Evolutionary conservation across 2,888 invertebrate genomes (phyloP).

Genomic region (Coenonympha glycerion): DNA sequence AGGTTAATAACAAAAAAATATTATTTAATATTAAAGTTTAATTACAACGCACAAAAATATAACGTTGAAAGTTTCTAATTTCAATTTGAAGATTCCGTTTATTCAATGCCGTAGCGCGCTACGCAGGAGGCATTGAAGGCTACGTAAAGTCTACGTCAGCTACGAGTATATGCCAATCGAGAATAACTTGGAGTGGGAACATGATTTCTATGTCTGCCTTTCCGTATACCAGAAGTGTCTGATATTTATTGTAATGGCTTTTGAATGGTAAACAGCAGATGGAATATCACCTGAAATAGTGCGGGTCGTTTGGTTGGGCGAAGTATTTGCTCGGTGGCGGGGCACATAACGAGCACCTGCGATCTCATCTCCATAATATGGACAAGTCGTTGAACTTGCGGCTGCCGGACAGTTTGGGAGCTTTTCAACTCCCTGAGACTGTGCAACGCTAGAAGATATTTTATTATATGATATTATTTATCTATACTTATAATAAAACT

Average conservation of each 20-base stretch:
- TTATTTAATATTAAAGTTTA: no score
- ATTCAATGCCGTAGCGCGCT: no score
- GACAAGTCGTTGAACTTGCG: constrained; percentile 61
- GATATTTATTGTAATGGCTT: constrained; percentile 15
- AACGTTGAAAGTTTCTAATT: no score
- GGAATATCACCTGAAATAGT: constrained; percentile 56
- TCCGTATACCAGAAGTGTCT: neutral
- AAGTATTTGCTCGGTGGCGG: constrained; percentile 65
- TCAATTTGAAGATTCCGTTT: no score
- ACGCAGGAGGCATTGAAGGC: no score
- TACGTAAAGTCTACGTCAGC: no score
- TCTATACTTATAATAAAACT: no score
- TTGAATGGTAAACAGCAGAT: constrained; percentile 34
- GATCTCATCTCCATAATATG: constrained; percentile 72
- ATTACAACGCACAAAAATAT: no score
- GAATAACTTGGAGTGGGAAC: no score
- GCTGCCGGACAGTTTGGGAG: constrained; percentile 47
- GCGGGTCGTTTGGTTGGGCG: constrained; percentile 58
- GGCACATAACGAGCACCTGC: constrained; percentile 70
- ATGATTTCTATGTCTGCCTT: constrained; percentile 23
- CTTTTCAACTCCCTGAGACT: constrained; percentile 23
- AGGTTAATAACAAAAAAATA: no score
- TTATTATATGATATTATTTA: no score
- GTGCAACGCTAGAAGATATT: constrained; percentile 13
- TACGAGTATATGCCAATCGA: no score